Percentiles rank a stretch among this genome's conserved stretches.
Evolutionary conservation across 2,888 invertebrate genomes (phyloP).

Genomic region (Tenodera sinensis): DNA sequence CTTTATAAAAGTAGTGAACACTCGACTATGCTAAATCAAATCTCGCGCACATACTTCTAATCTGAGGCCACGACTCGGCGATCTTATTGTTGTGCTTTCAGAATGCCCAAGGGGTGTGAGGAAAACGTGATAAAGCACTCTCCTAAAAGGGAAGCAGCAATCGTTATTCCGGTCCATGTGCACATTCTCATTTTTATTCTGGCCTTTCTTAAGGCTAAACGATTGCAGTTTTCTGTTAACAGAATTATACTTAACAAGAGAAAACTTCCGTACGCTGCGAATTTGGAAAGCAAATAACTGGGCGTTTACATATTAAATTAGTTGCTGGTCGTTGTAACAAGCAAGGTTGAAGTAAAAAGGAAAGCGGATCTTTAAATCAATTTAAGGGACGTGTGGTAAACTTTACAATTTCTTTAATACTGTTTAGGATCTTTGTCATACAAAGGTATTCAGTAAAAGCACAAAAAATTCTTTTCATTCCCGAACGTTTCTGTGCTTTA

Average conservation of each 20-base stretch:
- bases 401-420: no score
- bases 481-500: no score
- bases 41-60: no score
- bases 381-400: background rate
- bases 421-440: no score
- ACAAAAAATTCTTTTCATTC: no score
- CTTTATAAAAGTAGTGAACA: no score
- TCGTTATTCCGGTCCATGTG: background rate
- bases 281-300: background rate
- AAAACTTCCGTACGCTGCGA: background rate
- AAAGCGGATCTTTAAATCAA: background rate
- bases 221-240: background rate
- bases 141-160: background rate
- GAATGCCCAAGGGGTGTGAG: background rate
- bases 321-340: background rate
- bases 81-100: background rate
- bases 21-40: no score
- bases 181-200: background rate
- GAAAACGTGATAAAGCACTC: background rate
- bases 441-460: no score
- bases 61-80: background rate
- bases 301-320: background rate
- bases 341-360: background rate
- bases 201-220: background rate
- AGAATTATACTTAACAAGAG: background rate